Base-by-base conservation (phyloP, 2,113 vertebrate genomes). In the Clarias gariepinus region DNA sequence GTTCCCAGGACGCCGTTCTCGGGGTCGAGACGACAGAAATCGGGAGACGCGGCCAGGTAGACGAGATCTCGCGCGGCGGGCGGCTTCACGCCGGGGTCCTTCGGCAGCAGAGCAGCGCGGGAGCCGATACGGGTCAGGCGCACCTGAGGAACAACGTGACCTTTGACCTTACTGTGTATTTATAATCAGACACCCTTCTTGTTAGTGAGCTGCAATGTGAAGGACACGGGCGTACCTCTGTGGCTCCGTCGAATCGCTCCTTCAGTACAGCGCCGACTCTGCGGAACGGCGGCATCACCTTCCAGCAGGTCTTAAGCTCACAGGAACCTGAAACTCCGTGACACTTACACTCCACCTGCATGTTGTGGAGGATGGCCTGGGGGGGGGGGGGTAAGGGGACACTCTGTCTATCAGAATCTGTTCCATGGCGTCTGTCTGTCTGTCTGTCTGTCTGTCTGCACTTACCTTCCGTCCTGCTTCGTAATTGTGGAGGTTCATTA, bases 401-500 rank as follows among this genome's bases (percentile, higher is more conserved):
- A 41, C 33, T 21, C 69, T 21, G 71, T 47, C 21, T 15, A 13
- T 47, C 23, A 52, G 15, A 57, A 18, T 57, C 76, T 9, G 19
- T 11, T 58, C 16, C 15, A 4, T 55, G 1, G 28, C 0, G 33
- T 36, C 33, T 36, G 33, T 36, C 33, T 36, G 33, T 47, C 18
- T 71, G 2, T 52, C 73, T 76, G 73, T 73, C 41, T n/a, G 69
- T 25, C 21, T 74, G 3, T 58, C n/a, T 79, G 53, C 6, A 4
- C 61, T 79, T 58, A 94, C 95, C 94, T 96, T 96, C 68, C 95
- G 92, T 30, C 95, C 95, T 0, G 94, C 94, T 90, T 95, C 95
- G 0, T 94, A 95, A 89, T 93, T 96, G 83, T 95, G 95, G 60
- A 95, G 92, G 87, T 95, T 96, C 95, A 95, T 94, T 69, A 96